These are phyloP conservation scores for Bradypodion ventrale DNA, from an alignment of 2,797 vertebrate species.

Conservation along the genomic window DNA sequence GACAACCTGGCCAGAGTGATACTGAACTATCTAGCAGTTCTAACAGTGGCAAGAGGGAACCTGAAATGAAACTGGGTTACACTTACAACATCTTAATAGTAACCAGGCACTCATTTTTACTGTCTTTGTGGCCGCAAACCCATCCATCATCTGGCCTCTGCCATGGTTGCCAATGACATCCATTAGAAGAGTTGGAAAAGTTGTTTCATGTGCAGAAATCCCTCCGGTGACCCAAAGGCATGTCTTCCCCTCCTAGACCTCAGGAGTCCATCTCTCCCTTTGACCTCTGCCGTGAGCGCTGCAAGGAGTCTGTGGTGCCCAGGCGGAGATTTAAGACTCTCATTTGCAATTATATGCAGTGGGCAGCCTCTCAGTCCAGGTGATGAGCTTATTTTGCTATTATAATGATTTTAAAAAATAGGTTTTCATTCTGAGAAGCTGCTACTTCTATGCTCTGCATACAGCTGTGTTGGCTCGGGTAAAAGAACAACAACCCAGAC, in stretches of 20 bases:
- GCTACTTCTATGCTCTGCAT: not conserved
- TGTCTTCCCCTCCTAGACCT: not conserved
- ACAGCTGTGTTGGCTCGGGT: not conserved
- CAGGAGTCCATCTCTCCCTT: no score
- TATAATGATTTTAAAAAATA: slow-evolving; percentile 15
- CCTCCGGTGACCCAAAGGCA: not conserved
- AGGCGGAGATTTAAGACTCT: slow-evolving; percentile 1
- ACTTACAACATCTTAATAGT: no score
- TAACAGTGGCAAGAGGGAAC: no score
- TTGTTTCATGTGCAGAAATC: not conserved
- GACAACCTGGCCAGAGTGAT: no score
- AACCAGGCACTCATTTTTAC: no score
- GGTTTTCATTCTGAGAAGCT: slow-evolving; percentile 11
- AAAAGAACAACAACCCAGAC: not conserved
- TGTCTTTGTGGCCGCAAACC: not conserved
- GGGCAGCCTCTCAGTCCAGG: not conserved
- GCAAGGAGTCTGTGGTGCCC: not conserved
- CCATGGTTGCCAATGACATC: not conserved
- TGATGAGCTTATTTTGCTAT: slow-evolving; percentile 1
- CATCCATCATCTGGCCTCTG: not conserved
- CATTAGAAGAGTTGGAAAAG: not conserved
- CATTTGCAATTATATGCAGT: slow-evolving; percentile 10
- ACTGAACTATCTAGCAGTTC: no score
- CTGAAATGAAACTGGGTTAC: no score
- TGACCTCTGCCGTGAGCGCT: not conserved